Evolutionary conservation across 2,888 invertebrate genomes (phyloP), one percentile per base, ranked within the genome.

Genomic region (Epicampocera succincta): DNA sequence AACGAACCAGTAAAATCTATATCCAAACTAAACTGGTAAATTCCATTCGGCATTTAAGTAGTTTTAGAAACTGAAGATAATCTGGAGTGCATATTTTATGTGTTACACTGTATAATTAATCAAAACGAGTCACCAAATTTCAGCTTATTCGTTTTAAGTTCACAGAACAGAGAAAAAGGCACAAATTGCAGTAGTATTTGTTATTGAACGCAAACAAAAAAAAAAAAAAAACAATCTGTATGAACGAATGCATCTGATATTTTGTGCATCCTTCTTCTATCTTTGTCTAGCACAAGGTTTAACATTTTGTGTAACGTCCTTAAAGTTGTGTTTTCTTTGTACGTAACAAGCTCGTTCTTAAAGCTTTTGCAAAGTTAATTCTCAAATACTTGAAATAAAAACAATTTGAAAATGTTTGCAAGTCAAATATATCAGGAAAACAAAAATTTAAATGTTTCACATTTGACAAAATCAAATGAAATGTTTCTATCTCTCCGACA

Each of bases 341-440:
- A 17, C 42, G 46, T 25, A 54, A 60, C 25, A 60, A 73, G 13
- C 40, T 71, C 56, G 29, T 65, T 29, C 46, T 71, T 29, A 13
- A 65, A 69, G 73, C 69, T 73, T 73, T 73, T 61, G 56, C 48
- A 66, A 77, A 81, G 76, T 81, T 69, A 81, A 77, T 77, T 69
- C 58, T 81, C 69, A 81, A 74, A 52, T 69, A 81, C 68, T 74
- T 77, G 52, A 73, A 50, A 52, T 42, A 63, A 54, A 75, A 82
- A 77, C 77, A 71, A 65, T 74, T 74, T 52, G 25, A 25, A 74
- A 69, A 65, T 82, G 69, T 66, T 60, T 82, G 73, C 78, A 73
- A 82, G 74, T 74, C 78, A 82, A 78, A 82, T 74, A 78, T 40
- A 65, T 78, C 54, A 17, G n/a, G 21, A 46, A 52, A 60, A 71